Conservation (phyloP, 2,797 vertebrate genomes). For the Dallia pectoralis region DNA sequence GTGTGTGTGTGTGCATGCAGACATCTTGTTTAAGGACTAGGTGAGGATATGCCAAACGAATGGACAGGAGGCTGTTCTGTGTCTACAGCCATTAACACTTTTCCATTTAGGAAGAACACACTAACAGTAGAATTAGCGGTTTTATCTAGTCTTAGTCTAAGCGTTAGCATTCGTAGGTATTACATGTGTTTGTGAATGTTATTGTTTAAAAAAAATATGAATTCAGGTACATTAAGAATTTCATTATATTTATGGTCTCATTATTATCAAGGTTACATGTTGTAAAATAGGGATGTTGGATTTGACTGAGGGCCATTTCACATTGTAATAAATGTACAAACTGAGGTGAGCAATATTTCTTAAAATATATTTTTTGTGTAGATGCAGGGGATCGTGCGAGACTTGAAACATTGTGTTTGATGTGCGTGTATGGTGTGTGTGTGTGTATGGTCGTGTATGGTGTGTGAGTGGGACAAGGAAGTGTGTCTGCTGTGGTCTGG, state of each 20-base stretch:
- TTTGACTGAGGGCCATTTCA: conserved; percentile 75
- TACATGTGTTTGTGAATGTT: conserved; percentile 46
- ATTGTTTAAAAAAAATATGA: conserved; percentile 74
- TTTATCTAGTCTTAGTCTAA: conserved; percentile 50
- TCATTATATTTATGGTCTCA: conserved; percentile 99
- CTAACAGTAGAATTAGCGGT: conserved; percentile 70
- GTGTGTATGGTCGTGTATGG: conserved; percentile 26
- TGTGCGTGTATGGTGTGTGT: conserved; percentile 33
- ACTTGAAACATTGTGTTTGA: conserved; percentile 23
- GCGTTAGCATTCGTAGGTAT: conserved; percentile 37
- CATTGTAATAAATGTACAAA: conserved; percentile 89
- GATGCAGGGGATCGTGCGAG: not conserved
- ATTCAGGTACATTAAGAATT: conserved; percentile 94
- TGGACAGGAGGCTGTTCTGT: conserved; percentile 43
- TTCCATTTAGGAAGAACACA: conserved; percentile 68
- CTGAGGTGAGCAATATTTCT: not conserved
- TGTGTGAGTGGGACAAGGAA: conserved; percentile 28
- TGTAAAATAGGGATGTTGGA: conserved; percentile 86
- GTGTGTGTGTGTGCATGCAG: conserved; percentile 5
- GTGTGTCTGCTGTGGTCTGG: not conserved
- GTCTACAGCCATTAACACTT: conserved; percentile 81
- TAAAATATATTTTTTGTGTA: not conserved
- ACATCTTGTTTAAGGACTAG: conserved; percentile 77
- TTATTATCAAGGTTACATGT: conserved; percentile 98
- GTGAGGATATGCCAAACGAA: conserved; percentile 91